phyloP scores from a whole-genome alignment of 2,888 invertebrate genomes.

The Falcaria lacertinaria region DNA sequence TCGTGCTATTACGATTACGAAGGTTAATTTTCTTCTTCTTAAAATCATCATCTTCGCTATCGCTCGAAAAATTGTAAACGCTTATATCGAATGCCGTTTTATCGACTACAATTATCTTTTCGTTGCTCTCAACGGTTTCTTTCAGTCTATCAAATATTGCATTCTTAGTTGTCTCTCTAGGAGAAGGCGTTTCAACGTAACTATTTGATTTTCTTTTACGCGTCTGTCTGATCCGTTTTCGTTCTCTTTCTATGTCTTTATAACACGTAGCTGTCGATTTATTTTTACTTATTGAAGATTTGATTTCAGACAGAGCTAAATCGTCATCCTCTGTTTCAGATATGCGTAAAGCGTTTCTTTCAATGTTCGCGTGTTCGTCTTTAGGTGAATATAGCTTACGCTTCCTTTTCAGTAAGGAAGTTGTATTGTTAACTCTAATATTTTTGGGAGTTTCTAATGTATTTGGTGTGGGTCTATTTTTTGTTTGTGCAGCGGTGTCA shows the following conservation, averaged over 20 bases:
- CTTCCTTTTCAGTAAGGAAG: conserved; percentile 33
- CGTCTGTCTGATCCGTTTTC: conserved; percentile 29
- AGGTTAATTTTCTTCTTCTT: conserved; percentile 34
- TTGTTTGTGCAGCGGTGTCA: neutral
- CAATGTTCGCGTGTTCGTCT: conserved; percentile 28
- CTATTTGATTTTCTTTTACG: conserved; percentile 26
- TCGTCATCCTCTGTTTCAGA: conserved; percentile 19
- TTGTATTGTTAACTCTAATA: conserved; percentile 7
- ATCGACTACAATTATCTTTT: conserved; percentile 34
- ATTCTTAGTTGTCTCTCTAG: conserved; percentile 42
- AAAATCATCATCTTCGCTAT: conserved; percentile 61
- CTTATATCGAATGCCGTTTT: conserved; percentile 23
- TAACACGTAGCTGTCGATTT: conserved; percentile 44
- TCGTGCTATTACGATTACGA: conserved; percentile 28
- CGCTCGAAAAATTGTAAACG: conserved; percentile 54
- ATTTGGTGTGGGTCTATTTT: neutral
- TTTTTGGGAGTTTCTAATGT: neutral
- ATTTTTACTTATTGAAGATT: conserved; percentile 16
- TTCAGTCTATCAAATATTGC: conserved; percentile 53
- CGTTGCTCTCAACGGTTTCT: conserved; percentile 33
- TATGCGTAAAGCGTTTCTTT: conserved; percentile 5
- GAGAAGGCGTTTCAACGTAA: conserved; percentile 28
- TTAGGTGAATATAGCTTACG: conserved; percentile 66
- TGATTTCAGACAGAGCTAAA: conserved; percentile 18
- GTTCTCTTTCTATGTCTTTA: conserved; percentile 53